These are phyloP conservation scores for Glyphotaelius pellucidus DNA, from an alignment of 2,888 invertebrate genomes.

Conservation along the genomic window DNA sequence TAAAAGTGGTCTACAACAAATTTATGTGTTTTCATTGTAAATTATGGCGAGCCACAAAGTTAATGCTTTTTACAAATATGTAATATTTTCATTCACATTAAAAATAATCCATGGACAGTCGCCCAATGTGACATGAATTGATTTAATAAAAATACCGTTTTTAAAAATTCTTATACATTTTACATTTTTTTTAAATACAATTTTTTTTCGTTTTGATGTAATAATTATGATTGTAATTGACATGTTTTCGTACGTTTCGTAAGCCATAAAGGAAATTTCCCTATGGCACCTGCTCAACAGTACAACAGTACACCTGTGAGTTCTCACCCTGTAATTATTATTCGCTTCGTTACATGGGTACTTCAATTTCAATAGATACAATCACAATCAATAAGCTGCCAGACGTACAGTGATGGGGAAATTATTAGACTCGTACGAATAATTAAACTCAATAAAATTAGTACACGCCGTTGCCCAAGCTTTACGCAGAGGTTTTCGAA, in stretches of 20 bases:
- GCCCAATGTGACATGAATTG: background rate
- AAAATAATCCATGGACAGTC: background rate
- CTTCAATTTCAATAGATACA: background rate
- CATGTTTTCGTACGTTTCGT: background rate
- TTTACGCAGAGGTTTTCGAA: no score
- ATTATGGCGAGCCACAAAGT: no score
- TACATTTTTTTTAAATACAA: background rate
- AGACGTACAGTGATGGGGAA: background rate
- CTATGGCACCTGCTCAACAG: background rate
- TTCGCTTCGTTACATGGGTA: background rate
- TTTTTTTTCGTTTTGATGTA: background rate
- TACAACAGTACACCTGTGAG: background rate
- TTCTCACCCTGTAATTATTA: background rate
- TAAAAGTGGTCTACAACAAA: no score
- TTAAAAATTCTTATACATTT: background rate
- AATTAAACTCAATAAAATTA: background rate
- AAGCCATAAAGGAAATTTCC: background rate
- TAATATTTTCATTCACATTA: background rate
- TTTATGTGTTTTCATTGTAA: no score
- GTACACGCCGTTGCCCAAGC: no score
- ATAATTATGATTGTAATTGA: background rate
- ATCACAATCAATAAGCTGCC: background rate
- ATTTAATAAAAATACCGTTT: background rate
- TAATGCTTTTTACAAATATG: no score
- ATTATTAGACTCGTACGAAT: background rate